Percentiles rank a stretch among this genome's conserved stretches.
phyloP scores from a whole-genome alignment of 2,888 invertebrate genomes.

The Heliconius sara region DNA sequence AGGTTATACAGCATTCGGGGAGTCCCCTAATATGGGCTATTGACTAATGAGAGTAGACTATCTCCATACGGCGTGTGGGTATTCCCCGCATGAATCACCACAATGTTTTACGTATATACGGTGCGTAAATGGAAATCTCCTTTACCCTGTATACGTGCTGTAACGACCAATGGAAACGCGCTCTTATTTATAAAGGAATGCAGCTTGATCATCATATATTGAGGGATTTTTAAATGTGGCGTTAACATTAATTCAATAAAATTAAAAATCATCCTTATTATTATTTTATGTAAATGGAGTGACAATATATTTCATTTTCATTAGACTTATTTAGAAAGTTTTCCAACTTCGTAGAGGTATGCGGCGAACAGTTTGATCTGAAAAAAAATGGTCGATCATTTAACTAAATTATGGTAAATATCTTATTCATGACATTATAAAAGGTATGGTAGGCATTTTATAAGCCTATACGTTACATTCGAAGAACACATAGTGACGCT shows the following conservation, averaged over 20 bases:
- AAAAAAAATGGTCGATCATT: conserved; percentile 57
- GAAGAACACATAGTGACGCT: not conserved
- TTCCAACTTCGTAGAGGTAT: conserved; percentile 92
- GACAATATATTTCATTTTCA: not conserved
- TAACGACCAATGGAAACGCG: too few species aligned
- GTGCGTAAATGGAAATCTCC: too few species aligned
- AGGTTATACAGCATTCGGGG: too few species aligned
- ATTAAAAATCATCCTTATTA: not conserved
- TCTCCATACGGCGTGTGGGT: too few species aligned
- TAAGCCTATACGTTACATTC: not conserved
- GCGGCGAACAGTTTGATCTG: conserved; percentile 96
- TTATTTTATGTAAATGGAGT: conserved; percentile 8
- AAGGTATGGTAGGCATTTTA: not conserved
- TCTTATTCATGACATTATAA: not conserved
- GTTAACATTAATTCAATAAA: not conserved
- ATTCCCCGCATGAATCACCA: too few species aligned
- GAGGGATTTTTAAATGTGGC: not conserved
- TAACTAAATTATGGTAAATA: not conserved
- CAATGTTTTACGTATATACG: too few species aligned
- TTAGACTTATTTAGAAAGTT: conserved; percentile 68
- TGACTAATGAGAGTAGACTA: too few species aligned
- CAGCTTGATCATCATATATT: not conserved
- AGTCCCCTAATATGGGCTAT: too few species aligned
- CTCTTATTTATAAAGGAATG: conserved; percentile 20
- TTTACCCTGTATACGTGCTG: too few species aligned